Evolutionary conservation across 2,888 invertebrate genomes (phyloP), one percentile per base, ranked within the genome.

Genomic region (Danaus chrysippus): DNA sequence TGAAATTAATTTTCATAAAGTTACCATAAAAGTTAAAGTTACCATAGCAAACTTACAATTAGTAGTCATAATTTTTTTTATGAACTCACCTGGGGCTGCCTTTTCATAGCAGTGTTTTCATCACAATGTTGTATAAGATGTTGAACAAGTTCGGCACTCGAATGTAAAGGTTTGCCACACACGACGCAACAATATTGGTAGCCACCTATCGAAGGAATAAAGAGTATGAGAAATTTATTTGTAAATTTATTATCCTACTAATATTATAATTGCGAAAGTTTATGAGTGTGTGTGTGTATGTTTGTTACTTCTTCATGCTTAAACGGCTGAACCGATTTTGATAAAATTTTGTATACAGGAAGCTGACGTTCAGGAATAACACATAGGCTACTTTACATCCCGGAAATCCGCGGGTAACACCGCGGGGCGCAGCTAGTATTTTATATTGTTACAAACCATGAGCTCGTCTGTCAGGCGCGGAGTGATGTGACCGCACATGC

Each of bases 51-150:
- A 11, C 23, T 15, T 0, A n/a, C n/a, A n/a, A n/a, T n/a, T n/a
- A 53, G 42, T 34, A n/a, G 10, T 6, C n/a, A 13, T 52, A 17
- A 43, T 15, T 49, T 5, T 34, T 11, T n/a, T 12, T 23, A 54
- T 23, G 13, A 17, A 55, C 57, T 59, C 68, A 93, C 93, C 83
- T 92, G 94, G 0, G 96, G 96, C 73, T 95, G 95, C 54, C 96
- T 86, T 72, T 95, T 94, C 83, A 95, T 91, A 1, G 96, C 96
- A 0, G 96, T 96, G 77, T 96, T 96, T 69, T 95, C 94, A 80
- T 96, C 96, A 75, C 96, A 96, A 76, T 96, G 96, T 74, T 96
- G 94, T 55, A 96, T 96, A 69, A 96, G 92, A 81, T 96, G 96
- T 64, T 95, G 93, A 62, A 96, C 96, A 23, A 96, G 85, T 73